phyloP scores from a whole-genome alignment of 2,888 invertebrate species.

The Pseudanteris insignis region DNA sequence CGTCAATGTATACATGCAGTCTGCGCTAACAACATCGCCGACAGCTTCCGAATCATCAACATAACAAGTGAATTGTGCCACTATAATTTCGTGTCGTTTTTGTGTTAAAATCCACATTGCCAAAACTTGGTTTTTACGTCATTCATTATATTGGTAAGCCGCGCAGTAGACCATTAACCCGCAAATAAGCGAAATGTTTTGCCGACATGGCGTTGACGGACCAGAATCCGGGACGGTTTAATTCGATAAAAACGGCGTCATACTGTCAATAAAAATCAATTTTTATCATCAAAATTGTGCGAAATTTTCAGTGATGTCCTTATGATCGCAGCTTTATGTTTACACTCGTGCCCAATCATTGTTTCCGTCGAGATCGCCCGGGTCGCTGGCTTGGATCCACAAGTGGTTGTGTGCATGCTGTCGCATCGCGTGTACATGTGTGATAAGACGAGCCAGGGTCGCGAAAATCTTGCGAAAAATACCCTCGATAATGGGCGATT shows the following conservation, averaged over 20 bases:
- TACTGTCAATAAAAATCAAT: not conserved
- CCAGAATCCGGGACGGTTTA: too few species aligned
- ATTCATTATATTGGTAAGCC: conserved; percentile 15
- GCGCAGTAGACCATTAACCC: not conserved
- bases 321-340: not conserved
- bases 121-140: not conserved
- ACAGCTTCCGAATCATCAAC: conserved; percentile 10
- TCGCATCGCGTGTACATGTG: conserved; percentile 25
- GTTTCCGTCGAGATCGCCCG: conserved; percentile 3
- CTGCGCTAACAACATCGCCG: conserved; percentile 27
- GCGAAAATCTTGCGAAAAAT: conserved; percentile 9
- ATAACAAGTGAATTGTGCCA: conserved; percentile 23
- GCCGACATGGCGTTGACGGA: conserved; percentile 24
- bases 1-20: conserved; percentile 28
- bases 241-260: not conserved
- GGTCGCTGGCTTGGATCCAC: conserved; percentile 52
- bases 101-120: not conserved
- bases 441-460: conserved; percentile 13
- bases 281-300: not conserved
- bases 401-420: conserved; percentile 57
- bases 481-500: conserved; percentile 4
- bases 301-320: not conserved
- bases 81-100: conserved; percentile 2
- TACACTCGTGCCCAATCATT: not conserved
- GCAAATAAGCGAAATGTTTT: not conserved